phyloP scores from a whole-genome alignment of 1,140 invertebrate species.

The Drosophila auraria region DNA sequence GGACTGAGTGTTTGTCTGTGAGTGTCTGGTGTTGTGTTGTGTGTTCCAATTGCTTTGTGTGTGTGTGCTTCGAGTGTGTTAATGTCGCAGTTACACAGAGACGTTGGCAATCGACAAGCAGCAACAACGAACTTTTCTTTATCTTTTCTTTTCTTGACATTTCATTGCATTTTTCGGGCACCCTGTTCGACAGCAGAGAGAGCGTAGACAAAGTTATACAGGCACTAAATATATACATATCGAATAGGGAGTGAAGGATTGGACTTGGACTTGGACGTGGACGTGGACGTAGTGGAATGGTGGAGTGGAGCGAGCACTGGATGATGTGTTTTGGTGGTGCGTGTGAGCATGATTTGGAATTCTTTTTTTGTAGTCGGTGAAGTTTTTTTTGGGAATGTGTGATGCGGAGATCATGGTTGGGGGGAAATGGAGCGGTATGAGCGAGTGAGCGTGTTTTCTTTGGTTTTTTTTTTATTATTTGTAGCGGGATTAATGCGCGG shows the following conservation, averaged over 20 bases:
- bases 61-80: slow-evolving; percentile 30
- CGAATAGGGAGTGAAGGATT: slow-evolving; percentile 45
- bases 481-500: slow-evolving; percentile 37
- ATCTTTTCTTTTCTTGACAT: slow-evolving; percentile 25
- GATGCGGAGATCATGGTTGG: slow-evolving; percentile 73
- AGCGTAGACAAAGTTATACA: slow-evolving; percentile 52
- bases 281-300: slow-evolving; percentile 20
- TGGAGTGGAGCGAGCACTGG: slow-evolving; percentile 49
- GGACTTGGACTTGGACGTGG: slow-evolving; percentile 28
- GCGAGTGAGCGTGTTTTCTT: slow-evolving; percentile 72
- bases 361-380: slow-evolving; percentile 28
- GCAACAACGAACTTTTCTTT: slow-evolving; percentile 74
- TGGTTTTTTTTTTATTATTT: slow-evolving; percentile 28
- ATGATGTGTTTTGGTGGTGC: slow-evolving; percentile 41
- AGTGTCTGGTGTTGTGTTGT: slow-evolving; percentile 36
- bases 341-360: slow-evolving; percentile 43
- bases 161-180: slow-evolving; percentile 45
- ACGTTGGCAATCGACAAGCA: slow-evolving; percentile 83
- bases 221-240: slow-evolving; percentile 39
- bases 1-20: slow-evolving; percentile 9
- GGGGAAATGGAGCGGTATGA: slow-evolving; percentile 79
- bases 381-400: slow-evolving; percentile 42
- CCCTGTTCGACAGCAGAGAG: slow-evolving; percentile 71
- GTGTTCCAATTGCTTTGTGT: slow-evolving; percentile 46
- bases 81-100: slow-evolving; percentile 76